Conservation (phyloP, 2,113 vertebrate species). For the Hippoglossus stenolepis region DNA sequence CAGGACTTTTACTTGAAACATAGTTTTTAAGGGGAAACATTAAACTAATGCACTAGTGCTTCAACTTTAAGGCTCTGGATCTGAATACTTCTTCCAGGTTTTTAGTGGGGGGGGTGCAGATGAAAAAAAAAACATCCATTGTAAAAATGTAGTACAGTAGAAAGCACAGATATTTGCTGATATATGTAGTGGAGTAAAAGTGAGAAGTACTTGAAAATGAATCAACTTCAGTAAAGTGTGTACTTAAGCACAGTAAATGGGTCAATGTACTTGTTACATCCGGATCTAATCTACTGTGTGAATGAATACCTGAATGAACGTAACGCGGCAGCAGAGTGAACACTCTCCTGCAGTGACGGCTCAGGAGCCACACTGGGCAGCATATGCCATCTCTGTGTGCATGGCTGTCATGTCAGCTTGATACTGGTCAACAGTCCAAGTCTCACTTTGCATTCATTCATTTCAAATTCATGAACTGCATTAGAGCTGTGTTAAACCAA, state of each 20-base stretch:
- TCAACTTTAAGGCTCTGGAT: neutral
- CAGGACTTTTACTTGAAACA: neutral
- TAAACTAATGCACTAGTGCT: neutral
- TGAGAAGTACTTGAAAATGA: too few relatives aligned
- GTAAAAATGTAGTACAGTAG: too few relatives aligned
- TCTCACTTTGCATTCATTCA: conserved; percentile 65
- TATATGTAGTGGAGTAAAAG: too few relatives aligned
- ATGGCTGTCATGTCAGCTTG: conserved; percentile 68
- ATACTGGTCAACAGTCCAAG: conserved; percentile 59
- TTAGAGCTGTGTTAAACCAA: conserved; percentile 54
- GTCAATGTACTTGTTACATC: too few relatives aligned
- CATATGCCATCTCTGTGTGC: conserved; percentile 68
- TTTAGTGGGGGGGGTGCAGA: neutral
- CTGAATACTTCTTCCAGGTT: neutral
- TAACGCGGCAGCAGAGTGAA: conserved; percentile 20
- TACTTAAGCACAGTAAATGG: too few relatives aligned
- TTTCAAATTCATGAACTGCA: conserved; percentile 66
- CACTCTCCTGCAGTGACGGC: conserved; percentile 47
- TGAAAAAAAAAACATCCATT: too few relatives aligned
- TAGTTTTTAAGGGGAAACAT: neutral
- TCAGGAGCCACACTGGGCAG: conserved; percentile 59
- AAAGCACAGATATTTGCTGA: too few relatives aligned
- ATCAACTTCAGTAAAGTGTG: too few relatives aligned
- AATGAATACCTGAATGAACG: conserved; percentile 12
- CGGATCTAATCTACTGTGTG: conserved; percentile 25